Evolutionary conservation across 2,888 invertebrate species (phyloP).

Genomic region (Eupithecia centaureata): DNA sequence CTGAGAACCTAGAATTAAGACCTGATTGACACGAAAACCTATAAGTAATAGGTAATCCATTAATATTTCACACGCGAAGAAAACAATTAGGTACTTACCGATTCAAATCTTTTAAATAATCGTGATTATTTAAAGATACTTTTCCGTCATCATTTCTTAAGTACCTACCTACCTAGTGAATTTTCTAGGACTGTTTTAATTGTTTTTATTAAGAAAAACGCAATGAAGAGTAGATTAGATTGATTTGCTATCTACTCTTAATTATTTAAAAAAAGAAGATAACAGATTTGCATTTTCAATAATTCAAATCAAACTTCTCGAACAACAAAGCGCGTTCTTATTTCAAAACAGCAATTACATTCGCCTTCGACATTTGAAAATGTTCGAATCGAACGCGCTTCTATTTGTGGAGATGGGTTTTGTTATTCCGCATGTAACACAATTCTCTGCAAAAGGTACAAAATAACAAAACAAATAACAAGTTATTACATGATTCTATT

Average conservation of each 20-base stretch:
- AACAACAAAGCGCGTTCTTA: slow-evolving; percentile 9
- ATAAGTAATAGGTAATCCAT: no score
- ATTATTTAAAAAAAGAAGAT: neutral
- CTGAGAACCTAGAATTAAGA: neutral
- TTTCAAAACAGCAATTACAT: slow-evolving; percentile 28
- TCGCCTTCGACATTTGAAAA: slow-evolving; percentile 30
- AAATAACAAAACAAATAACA: slow-evolving; percentile 25
- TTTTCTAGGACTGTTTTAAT: neutral
- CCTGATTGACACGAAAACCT: neutral
- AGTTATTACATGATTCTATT: slow-evolving; percentile 1
- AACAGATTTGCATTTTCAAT: neutral
- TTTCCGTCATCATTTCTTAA: no score
- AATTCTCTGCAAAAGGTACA: slow-evolving; percentile 51
- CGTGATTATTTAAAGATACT: neutral
- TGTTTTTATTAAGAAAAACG: neutral
- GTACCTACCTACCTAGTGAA: no score
- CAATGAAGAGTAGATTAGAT: neutral
- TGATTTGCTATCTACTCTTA: neutral
- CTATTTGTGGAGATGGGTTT: slow-evolving; percentile 66
- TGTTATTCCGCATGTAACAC: slow-evolving; percentile 65
- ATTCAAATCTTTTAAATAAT: neutral
- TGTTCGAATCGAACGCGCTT: slow-evolving; percentile 55
- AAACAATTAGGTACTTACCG: neutral
- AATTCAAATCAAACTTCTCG: neutral
- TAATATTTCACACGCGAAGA: neutral